Evolutionary conservation across 2,888 invertebrate species (phyloP).

Genomic region (Drosophila melanosoma): DNA sequence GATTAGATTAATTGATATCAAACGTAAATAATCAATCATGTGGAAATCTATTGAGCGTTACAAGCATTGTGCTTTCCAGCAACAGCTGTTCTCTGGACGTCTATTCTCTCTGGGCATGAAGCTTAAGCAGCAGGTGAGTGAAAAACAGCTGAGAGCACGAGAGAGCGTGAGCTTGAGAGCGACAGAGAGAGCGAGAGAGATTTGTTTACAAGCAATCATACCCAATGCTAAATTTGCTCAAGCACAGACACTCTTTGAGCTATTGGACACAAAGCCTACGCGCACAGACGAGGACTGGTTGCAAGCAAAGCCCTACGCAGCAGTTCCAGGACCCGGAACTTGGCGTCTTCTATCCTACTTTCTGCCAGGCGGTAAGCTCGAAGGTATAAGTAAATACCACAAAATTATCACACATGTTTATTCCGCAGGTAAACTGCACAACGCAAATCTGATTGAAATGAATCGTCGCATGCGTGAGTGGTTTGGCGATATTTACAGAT

Average conservation of each 20-base stretch:
- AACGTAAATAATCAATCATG: slow-evolving; percentile 26
- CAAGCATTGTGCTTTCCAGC: not conserved
- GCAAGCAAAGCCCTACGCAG: slow-evolving; percentile 67
- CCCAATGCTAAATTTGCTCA: slow-evolving; percentile 32
- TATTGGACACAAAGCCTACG: slow-evolving; percentile 37
- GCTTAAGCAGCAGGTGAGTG: slow-evolving; percentile 68
- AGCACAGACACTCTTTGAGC: slow-evolving; percentile 37
- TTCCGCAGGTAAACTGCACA: slow-evolving; percentile 64
- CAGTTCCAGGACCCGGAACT: slow-evolving; percentile 77
- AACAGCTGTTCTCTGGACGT: slow-evolving; percentile 53
- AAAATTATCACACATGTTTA: not conserved
- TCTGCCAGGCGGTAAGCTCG: slow-evolving; percentile 77
- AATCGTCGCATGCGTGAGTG: slow-evolving; percentile 64
- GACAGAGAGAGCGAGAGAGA: not conserved
- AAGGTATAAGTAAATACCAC: not conserved
- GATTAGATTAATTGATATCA: not conserved
- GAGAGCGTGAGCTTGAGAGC: slow-evolving; percentile 1
- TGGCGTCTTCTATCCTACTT: slow-evolving; percentile 65
- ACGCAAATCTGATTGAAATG: slow-evolving; percentile 73
- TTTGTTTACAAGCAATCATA: slow-evolving; percentile 66
- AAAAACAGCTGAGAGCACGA: slow-evolving; percentile 16
- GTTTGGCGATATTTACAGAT: slow-evolving; percentile 85
- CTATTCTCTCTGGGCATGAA: slow-evolving; percentile 17
- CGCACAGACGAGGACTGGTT: slow-evolving; percentile 73
- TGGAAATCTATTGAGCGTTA: slow-evolving; percentile 27